Conservation (phyloP, 2,888 invertebrate species). For the Automeris io region DNA sequence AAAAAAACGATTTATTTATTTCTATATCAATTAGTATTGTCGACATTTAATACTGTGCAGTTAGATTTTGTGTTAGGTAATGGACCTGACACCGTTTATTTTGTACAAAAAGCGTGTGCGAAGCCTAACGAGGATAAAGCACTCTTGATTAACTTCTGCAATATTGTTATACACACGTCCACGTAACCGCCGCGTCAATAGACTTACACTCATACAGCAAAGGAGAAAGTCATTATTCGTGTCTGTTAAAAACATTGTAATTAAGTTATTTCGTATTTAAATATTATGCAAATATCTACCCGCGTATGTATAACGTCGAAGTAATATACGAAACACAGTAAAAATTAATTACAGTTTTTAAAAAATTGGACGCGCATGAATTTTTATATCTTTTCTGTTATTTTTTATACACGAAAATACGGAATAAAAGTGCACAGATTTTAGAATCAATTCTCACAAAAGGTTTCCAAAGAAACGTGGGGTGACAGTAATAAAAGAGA, state of each 20-base stretch:
- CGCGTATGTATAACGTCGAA: constrained; percentile 3
- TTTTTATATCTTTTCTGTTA: constrained; percentile 22
- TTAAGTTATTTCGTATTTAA: constrained; percentile 5
- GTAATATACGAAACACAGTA: not conserved
- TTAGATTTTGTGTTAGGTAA: too few relatives aligned
- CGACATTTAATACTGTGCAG: too few relatives aligned
- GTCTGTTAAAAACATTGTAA: not conserved
- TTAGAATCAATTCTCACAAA: constrained; percentile 17
- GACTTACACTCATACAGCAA: not conserved
- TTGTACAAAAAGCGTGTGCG: too few relatives aligned
- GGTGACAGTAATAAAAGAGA: constrained; percentile 36
- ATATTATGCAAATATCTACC: constrained; percentile 5
- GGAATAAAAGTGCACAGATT: constrained; percentile 1
- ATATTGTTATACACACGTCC: not conserved
- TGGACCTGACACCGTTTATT: too few relatives aligned
- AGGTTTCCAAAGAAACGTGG: constrained; percentile 21
- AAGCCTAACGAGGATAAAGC: too few relatives aligned
- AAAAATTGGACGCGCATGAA: constrained; percentile 12
- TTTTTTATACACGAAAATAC: constrained; percentile 12
- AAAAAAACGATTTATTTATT: too few relatives aligned
- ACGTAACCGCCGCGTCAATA: constrained; percentile 1
- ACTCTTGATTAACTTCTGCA: not conserved
- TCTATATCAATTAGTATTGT: too few relatives aligned
- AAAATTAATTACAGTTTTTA: constrained; percentile 5
- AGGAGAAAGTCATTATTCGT: constrained; percentile 6